Conservation (phyloP, 2,888 invertebrate genomes). For the Neuroscelio doddi region DNA sequence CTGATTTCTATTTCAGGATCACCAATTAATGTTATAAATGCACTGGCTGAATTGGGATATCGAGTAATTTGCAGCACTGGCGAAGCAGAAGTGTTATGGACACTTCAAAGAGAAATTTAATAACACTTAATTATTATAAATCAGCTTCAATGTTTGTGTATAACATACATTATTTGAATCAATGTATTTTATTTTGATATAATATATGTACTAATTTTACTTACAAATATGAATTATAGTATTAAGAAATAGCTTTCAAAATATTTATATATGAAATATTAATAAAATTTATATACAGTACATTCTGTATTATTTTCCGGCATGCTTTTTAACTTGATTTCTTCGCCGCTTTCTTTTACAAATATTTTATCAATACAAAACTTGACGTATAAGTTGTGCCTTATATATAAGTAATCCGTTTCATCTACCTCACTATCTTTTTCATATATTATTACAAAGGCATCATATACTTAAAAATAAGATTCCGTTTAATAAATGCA, state of each 20-base stretch:
- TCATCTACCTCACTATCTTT: too few relatives aligned
- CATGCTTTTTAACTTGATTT: too few relatives aligned
- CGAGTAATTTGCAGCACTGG: slow-evolving; percentile 85
- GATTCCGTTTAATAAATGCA: too few relatives aligned
- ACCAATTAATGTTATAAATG: slow-evolving; percentile 82
- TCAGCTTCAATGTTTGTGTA: neutral
- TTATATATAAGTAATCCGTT: too few relatives aligned
- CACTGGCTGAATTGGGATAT: slow-evolving; percentile 84
- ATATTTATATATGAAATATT: neutral
- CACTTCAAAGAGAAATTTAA: slow-evolving; percentile 84
- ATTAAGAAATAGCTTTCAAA: too few relatives aligned
- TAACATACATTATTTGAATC: neutral
- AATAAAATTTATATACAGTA: too few relatives aligned
- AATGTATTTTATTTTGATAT: neutral
- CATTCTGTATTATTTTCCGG: too few relatives aligned
- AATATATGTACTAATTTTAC: neutral
- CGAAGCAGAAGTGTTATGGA: slow-evolving; percentile 88
- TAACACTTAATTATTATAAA: slow-evolving; percentile 1
- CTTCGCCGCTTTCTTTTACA: too few relatives aligned
- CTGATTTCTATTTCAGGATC: slow-evolving; percentile 72
- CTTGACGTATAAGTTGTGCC: too few relatives aligned
- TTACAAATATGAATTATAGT: neutral
- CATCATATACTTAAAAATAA: too few relatives aligned
- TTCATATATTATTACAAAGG: too few relatives aligned
- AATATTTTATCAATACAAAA: too few relatives aligned